Conservation (phyloP, 2,113 vertebrate species). For the Poecile atricapillus region DNA sequence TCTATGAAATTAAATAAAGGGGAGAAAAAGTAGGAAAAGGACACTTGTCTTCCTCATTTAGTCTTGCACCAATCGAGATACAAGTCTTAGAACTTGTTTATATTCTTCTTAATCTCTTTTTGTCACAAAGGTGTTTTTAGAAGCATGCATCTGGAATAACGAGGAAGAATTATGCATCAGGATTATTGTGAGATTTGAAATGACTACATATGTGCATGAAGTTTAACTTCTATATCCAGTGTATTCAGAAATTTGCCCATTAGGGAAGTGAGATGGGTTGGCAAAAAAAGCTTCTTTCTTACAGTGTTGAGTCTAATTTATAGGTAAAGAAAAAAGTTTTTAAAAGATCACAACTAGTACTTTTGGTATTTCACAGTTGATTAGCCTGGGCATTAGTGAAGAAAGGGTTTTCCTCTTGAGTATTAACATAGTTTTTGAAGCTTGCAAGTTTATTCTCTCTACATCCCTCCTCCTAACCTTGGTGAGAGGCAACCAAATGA, state of each 20-base stretch:
- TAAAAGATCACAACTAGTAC: not conserved
- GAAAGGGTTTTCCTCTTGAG: not conserved
- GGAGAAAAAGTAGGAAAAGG: not conserved
- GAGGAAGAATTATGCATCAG: not conserved
- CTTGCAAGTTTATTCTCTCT: not conserved
- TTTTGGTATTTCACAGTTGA: not conserved
- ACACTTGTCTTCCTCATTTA: not conserved
- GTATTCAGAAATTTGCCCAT: not conserved
- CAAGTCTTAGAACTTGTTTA: not conserved
- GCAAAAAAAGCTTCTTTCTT: not conserved
- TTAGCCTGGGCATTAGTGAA: not conserved
- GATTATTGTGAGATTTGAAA: not conserved
- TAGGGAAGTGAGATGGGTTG: not conserved
- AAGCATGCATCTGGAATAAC: not conserved
- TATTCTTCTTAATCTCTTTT: not conserved
- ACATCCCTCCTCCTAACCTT: not conserved
- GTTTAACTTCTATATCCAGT: not conserved
- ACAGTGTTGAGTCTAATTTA: not conserved
- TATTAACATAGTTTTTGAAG: not conserved
- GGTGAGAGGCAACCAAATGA: not conserved
- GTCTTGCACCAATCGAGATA: not conserved
- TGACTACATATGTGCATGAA: accelerated
- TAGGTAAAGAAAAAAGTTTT: not conserved
- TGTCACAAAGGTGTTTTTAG: not conserved
- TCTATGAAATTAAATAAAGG: not conserved